These are phyloP conservation scores for Adelosebastes latens DNA, from an alignment of 2,797 vertebrate species.

Conservation along the genomic window DNA sequence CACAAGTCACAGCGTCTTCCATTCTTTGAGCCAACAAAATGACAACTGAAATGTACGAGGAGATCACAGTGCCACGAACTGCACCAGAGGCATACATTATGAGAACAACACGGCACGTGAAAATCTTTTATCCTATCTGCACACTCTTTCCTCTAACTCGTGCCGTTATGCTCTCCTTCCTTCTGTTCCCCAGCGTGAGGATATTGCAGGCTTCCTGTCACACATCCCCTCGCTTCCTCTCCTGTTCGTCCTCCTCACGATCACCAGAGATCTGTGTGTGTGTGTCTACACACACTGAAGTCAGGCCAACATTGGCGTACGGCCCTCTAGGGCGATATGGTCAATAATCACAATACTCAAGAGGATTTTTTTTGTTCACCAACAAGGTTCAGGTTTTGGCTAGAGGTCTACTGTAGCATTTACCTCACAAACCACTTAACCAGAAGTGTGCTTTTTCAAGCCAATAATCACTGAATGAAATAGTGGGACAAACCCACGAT, in stretches of 20 bases:
- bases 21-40: not conserved
- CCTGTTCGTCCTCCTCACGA: slow-evolving; percentile 39
- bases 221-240: slow-evolving; percentile 57
- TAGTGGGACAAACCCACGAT: not conserved
- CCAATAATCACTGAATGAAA: not conserved
- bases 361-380: not conserved
- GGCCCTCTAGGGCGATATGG: not conserved
- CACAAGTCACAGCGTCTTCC: not conserved
- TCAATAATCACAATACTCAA: not conserved
- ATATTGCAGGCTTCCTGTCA: slow-evolving; percentile 68
- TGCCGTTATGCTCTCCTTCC: slow-evolving; percentile 33
- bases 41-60: not conserved
- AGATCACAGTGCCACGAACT: not conserved
- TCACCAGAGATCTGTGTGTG: slow-evolving; percentile 5
- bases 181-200: slow-evolving; percentile 32
- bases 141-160: slow-evolving; percentile 35
- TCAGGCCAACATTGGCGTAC: not conserved
- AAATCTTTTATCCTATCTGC: slow-evolving; percentile 36
- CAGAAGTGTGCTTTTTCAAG: not conserved
- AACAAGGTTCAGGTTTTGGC: not conserved
- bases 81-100: slow-evolving; percentile 10
- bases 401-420: not conserved
- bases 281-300: slow-evolving; percentile 1
- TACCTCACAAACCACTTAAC: not conserved
- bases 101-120: not conserved